These are phyloP conservation scores for Nycteola revayana DNA, from an alignment of 2,888 invertebrate species.

Conservation along the genomic window DNA sequence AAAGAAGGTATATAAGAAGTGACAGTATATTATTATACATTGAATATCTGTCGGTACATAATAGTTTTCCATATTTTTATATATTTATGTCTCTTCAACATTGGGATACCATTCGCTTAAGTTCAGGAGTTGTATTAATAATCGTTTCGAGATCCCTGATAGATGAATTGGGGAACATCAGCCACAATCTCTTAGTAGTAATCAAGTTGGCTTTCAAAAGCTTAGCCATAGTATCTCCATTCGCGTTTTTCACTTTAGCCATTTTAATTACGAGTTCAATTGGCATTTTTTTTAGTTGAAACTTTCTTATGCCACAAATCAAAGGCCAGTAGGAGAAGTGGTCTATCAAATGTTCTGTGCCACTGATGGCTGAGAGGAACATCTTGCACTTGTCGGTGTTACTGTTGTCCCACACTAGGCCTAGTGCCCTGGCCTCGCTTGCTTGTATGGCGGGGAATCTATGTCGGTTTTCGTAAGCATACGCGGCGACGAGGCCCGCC, in stretches of 20 bases:
- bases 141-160: slow-evolving; percentile 23
- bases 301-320: slow-evolving; percentile 48
- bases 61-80: slow-evolving; percentile 2
- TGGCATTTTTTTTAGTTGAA: slow-evolving; percentile 48
- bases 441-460: slow-evolving; percentile 39
- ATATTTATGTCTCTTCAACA: slow-evolving; percentile 14
- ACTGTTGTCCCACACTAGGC: slow-evolving; percentile 46
- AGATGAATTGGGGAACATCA: slow-evolving; percentile 32
- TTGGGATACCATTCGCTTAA: slow-evolving; percentile 20
- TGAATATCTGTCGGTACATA: slow-evolving; percentile 21
- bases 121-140: slow-evolving; percentile 25
- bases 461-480: slow-evolving; percentile 45
- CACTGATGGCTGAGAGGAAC: slow-evolving; percentile 49
- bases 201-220: slow-evolving; percentile 33
- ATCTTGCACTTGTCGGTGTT: slow-evolving; percentile 37
- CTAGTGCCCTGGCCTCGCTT: slow-evolving; percentile 43
- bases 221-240: slow-evolving; percentile 39
- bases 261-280: slow-evolving; percentile 43
- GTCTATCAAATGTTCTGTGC: slow-evolving; percentile 49
- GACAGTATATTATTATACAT: slow-evolving; percentile 23
- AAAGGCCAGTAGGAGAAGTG: slow-evolving; percentile 52
- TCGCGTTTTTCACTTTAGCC: slow-evolving; percentile 47
- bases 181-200: slow-evolving; percentile 37
- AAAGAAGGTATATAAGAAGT: slow-evolving; percentile 14
- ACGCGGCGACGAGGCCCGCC: slow-evolving; percentile 47